Base-by-base conservation (phyloP, 2,888 invertebrate genomes). In the Acholoe squamosa region DNA sequence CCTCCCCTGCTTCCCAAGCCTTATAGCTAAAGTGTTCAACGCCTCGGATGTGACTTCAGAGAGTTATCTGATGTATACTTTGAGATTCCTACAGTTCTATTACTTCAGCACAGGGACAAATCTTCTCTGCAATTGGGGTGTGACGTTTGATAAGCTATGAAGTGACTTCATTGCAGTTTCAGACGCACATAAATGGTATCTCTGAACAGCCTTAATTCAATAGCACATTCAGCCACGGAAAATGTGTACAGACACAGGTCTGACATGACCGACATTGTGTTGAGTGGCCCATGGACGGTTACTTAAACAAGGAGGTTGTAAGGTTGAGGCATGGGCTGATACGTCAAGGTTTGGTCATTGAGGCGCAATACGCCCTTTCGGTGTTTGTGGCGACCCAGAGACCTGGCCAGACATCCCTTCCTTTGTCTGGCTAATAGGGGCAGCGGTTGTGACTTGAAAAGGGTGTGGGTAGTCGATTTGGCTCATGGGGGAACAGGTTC, bases 361-460 rank as follows among this genome's bases (percentile, higher is more conserved):
- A 80, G 43, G 80, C 80, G 14, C 71, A 0, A 80, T n/a, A 19
- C 28, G 76, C 61, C 61, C 61, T n/a, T 61, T 28, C 31, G 34
- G 22, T n/a, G 80, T 43, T 14, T 16, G 43, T 34, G 22, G 19
- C 22, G 43, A 14, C 80, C 43, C 34, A 16, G 80, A 7, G 34
- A 33, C 80, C 80, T 14, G 1, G 16, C 51, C 34, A 84, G 84
- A 84, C 84, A 34, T 33, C 84, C 84, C 51, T 84, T 84, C 43
- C 51, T 84, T 84, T 84, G 84, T 84, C 84, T 34, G 84, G 84
- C 51, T 84, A 84, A 84, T 84, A 86, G 25, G 52, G 31, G 10
- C 54, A 54, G 54, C 7, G 86, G 25, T 7, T 54, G 25, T 7
- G 25, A 19, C 52, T 86, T 52, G 86, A 14, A 25, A 43, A 43